Conservation (phyloP, 2,888 invertebrate species). For the Cephalotes varians region DNA sequence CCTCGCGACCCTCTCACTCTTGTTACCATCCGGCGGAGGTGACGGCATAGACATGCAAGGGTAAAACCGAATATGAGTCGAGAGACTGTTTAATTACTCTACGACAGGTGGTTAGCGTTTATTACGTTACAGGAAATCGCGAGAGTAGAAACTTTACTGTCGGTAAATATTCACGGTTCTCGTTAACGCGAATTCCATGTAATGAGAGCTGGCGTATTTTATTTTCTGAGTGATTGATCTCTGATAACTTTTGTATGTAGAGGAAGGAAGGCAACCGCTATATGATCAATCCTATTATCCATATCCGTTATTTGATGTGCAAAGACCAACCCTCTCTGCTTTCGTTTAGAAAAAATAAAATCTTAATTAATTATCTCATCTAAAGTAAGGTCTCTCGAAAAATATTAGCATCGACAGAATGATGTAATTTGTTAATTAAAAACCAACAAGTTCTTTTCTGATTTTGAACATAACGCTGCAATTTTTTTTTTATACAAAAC, state of each 20-base stretch:
- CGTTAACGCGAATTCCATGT: neutral
- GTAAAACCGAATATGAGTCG: neutral
- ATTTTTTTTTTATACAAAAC: neutral
- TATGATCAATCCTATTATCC: conserved; percentile 14
- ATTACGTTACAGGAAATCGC: neutral
- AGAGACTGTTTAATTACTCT: neutral
- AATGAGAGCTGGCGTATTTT: neutral
- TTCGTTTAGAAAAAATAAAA: conserved; percentile 4
- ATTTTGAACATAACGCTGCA: neutral
- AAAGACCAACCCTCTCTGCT: neutral
- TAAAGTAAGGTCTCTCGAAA: neutral
- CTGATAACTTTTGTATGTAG: neutral
- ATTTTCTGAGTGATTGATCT: conserved; percentile 20
- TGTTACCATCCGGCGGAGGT: neutral
- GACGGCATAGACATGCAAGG: neutral
- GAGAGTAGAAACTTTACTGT: neutral
- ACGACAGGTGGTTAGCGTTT: neutral
- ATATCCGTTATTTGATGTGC: neutral
- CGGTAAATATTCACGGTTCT: neutral
- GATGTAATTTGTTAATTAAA: conserved; percentile 19
- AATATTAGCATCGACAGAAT: neutral
- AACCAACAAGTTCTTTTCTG: neutral
- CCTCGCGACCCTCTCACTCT: neutral
- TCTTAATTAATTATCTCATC: conserved; percentile 7
- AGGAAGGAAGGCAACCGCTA: neutral